phyloP scores from a whole-genome alignment of 2,797 vertebrate genomes.

The Cheirogaleus major region DNA sequence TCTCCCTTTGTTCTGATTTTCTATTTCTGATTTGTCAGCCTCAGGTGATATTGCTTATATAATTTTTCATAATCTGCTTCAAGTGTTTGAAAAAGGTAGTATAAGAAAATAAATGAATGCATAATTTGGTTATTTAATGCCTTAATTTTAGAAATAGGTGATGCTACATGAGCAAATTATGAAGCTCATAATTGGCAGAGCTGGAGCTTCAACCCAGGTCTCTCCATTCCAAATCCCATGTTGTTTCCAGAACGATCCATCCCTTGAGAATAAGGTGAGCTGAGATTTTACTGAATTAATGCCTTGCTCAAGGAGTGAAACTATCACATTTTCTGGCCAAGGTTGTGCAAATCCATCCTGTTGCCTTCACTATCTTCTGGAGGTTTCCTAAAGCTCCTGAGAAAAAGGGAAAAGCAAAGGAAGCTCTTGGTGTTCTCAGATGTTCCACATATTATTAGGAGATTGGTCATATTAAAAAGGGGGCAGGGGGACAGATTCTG shows the following conservation, averaged over 20 bases:
- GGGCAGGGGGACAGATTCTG: neutral
- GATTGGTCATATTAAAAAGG: neutral
- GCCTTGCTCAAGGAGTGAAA: neutral
- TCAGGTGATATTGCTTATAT: neutral
- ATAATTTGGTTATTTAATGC: neutral
- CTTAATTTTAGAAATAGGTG: neutral
- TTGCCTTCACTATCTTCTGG: neutral
- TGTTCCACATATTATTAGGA: neutral
- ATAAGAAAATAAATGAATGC: neutral
- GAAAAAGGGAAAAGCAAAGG: neutral
- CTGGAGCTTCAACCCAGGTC: neutral
- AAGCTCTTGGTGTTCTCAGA: neutral
- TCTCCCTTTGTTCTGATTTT: slow-evolving; percentile 30
- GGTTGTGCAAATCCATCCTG: neutral
- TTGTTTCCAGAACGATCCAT: slow-evolving; percentile 10
- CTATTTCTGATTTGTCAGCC: neutral
- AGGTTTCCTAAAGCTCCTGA: neutral
- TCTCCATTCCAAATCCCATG: neutral
- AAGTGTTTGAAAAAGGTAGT: slow-evolving; percentile 2
- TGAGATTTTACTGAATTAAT: slow-evolving; percentile 4
- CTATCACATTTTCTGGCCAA: neutral
- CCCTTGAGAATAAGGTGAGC: neutral
- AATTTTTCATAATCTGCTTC: slow-evolving; percentile 19
- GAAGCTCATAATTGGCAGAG: neutral
- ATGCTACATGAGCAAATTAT: neutral